Percentiles rank a stretch among this genome's conserved stretches.
These are phyloP conservation scores for Drosophila falleni DNA, from an alignment of 2,888 invertebrate genomes.

Conservation along the genomic window DNA sequence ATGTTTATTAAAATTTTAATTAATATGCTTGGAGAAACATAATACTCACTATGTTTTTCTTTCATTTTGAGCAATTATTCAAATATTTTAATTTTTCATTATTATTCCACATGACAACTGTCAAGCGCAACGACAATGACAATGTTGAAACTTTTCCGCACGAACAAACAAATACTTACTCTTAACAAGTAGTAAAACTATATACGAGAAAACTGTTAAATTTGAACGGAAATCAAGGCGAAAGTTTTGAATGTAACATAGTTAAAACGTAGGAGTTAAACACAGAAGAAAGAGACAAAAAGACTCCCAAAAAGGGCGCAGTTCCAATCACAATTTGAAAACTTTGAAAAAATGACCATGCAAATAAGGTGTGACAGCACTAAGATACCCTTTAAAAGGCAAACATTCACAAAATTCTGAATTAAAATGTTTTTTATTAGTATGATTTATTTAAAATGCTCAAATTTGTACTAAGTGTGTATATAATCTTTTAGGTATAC, in stretches of 20 bases:
- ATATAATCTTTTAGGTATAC: slow-evolving; percentile 2
- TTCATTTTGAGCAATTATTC: slow-evolving; percentile 49
- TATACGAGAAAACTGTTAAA: slow-evolving; percentile 9
- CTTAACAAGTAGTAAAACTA: slow-evolving; percentile 23
- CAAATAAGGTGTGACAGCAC: slow-evolving; percentile 17
- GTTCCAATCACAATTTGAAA: slow-evolving; percentile 25
- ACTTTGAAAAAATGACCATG: not conserved
- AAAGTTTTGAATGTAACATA: slow-evolving; percentile 52
- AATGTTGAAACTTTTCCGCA: slow-evolving; percentile 46
- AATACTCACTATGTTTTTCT: slow-evolving; percentile 35
- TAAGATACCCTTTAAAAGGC: slow-evolving; percentile 2
- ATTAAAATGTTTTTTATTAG: not conserved
- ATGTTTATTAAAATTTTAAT: slow-evolving; percentile 43
- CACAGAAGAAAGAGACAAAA: slow-evolving; percentile 31
- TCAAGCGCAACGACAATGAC: slow-evolving; percentile 33
- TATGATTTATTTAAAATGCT: slow-evolving; percentile 12
- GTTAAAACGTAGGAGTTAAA: slow-evolving; percentile 41
- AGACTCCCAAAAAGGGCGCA: slow-evolving; percentile 49
- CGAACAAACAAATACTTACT: slow-evolving; percentile 31
- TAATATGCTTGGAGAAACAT: slow-evolving; percentile 28
- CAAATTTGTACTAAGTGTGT: not conserved
- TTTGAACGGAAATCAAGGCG: slow-evolving; percentile 63
- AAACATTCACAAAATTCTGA: not conserved
- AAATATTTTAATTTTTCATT: slow-evolving; percentile 38
- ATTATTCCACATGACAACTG: slow-evolving; percentile 58